phyloP scores from a whole-genome alignment of 2,113 vertebrate genomes.

The Mastomys natalensis region DNA sequence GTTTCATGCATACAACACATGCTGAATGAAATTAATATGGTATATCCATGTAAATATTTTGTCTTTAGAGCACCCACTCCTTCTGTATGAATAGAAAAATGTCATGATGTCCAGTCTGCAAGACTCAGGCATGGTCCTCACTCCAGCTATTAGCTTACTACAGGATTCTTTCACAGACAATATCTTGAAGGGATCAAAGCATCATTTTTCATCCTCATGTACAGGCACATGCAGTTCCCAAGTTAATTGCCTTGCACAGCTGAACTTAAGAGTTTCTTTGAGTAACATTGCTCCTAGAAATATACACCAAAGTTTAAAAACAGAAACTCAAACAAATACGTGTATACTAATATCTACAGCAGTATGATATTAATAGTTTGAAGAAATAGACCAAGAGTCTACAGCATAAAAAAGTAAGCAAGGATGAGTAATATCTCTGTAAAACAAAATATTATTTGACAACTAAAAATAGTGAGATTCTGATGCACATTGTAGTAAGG shows the following conservation, averaged over 20 bases:
- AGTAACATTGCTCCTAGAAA: background rate
- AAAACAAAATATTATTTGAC: background rate
- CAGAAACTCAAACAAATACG: background rate
- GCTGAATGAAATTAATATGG: background rate
- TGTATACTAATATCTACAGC: background rate
- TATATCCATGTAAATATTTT: background rate
- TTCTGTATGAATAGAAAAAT: background rate
- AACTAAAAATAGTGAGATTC: background rate
- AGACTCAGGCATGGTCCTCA: background rate
- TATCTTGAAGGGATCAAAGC: background rate
- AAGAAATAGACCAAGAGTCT: background rate
- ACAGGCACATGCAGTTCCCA: background rate
- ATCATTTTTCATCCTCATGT: background rate
- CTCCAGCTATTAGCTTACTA: background rate
- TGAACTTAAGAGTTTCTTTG: background rate
- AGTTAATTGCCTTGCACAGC: background rate
- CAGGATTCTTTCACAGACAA: background rate
- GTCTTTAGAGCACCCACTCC: background rate
- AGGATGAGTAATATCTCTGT: background rate
- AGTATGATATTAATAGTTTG: background rate
- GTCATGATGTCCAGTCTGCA: background rate
- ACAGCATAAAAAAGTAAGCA: background rate
- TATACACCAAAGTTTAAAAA: background rate
- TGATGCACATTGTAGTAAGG: background rate
- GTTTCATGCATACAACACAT: background rate